phyloP scores from a whole-genome alignment of 1,140 invertebrate species.

The Dolichoris vasculosae region DNA sequence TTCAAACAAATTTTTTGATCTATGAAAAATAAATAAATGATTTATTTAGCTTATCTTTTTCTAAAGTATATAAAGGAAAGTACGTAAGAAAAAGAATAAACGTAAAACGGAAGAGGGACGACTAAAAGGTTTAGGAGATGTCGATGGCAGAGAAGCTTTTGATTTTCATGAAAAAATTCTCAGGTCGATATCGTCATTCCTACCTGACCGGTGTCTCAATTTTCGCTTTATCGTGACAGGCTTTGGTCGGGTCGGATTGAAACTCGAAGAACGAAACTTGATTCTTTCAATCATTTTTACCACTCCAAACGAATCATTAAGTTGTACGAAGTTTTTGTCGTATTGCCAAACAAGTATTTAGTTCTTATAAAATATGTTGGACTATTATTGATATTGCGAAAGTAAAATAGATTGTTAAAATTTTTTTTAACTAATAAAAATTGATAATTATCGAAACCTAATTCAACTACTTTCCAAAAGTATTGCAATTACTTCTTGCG shows the following conservation, averaged over 20 bases:
- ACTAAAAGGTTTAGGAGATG: background rate
- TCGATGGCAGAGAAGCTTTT: slow-evolving; percentile 45
- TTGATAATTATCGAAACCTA: no score
- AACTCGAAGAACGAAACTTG: slow-evolving; percentile 34
- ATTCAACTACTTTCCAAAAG: no score
- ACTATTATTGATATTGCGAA: no score
- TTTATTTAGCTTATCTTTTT: no score
- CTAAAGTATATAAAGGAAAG: background rate
- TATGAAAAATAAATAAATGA: no score
- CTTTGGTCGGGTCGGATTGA: slow-evolving; percentile 53
- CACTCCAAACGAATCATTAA: background rate
- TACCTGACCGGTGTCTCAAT: slow-evolving; percentile 64
- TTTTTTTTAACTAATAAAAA: no score
- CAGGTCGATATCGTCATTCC: slow-evolving; percentile 53
- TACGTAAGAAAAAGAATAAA: background rate
- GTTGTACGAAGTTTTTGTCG: background rate
- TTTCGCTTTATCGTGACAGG: slow-evolving; percentile 55
- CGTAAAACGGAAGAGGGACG: background rate
- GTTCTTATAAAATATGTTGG: no score
- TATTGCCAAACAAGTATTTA: background rate
- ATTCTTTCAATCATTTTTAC: background rate
- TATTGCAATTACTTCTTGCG: background rate
- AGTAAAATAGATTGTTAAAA: no score
- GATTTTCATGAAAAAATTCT: slow-evolving; percentile 59
- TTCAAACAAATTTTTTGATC: no score